Evolutionary conservation across 1,140 invertebrate species (phyloP), one percentile per base, ranked within the genome.

Genomic region (Mesaphorura yosii): DNA sequence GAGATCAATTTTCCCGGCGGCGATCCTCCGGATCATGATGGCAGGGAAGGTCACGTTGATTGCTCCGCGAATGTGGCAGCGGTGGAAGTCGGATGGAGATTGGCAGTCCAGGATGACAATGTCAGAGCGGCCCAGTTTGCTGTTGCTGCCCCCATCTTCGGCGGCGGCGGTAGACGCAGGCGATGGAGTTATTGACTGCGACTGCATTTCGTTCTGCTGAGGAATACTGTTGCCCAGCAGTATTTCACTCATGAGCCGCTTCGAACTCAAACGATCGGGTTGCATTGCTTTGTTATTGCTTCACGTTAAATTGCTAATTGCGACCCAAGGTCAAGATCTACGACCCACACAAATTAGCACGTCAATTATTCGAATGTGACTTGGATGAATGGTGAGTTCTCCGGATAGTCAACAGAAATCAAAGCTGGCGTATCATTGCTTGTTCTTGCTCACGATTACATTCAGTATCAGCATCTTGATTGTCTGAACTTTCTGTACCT

Each of bases 1-100:
- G 7, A 62, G 48, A 46, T 62, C 60, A 57, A 62, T 62, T 50
- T 62, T 62, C 3, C 60, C 60, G n/a, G 60, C 48, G 38, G 57
- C 56, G 27, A 62, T 62, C 31, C 60, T 28, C 22, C 60, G 53
- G 14, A 62, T 46, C 56, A 62, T 58, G 27, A 62, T 62, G 10
- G 60, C 60, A 38, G 60, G 60, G 34, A 62, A 62, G 3, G 60
- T 59, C 15, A 62, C 57, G 39, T 62, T 62, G 15, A 62, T 44
- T 25, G 60, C 60, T 38, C 58, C 60, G 19, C 60, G 53, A 27
- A 62, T 62, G 29, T 62, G 60, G 45, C 46, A 52, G 1, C 54
- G 47, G 38, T 58, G 41, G 48, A 53, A 62, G 22, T 62, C 57
- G 12, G 2, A 40, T 45, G 57, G 57, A 52, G 51, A 55, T 53